Base-by-base conservation (phyloP, 2,797 vertebrate species). In the Hozukius guyotensis region DNA sequence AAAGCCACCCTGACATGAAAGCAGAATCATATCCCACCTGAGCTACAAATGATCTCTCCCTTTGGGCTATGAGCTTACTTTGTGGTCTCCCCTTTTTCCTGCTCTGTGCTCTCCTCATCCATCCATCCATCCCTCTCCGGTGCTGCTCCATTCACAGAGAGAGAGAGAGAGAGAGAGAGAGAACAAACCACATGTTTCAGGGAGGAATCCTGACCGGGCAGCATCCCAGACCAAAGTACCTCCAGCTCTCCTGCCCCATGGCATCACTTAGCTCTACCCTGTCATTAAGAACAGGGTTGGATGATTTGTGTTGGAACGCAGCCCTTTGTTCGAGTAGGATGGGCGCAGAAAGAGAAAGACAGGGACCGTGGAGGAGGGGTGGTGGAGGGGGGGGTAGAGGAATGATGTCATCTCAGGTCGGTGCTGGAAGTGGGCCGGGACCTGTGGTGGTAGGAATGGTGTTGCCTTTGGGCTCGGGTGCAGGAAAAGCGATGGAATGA, bases 321-420 rank as follows among this genome's bases (percentile, higher is more conserved):
- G 91, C 79, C 88, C 79, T 87, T 87, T 89, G 88, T 93, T 87
- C 62, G 60, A 83, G 70, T 60, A 46, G 81, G 79, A 85, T 76
- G 86, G 72, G 42, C 64, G 83, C 59, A 57, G 68, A 49, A 59
- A 76, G 75, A 64, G 75, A 46, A 56, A 22, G 72, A 60, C 16
- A 13, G 62, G 72, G 36, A 36, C 34, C 59, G 75, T 32, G n/a
- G n/a, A 32, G 59, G 38, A 59, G 59, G 68, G 65, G 81, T 32
- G 10, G 25, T 2, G 53, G 78, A 42, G 24, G 27, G 56, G 69
- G 72, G 8, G 63, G 2, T n/a, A 75, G 83, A 57, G 77, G 71
- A n/a, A 85, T 96, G 94, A 96, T 95, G 95, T 96, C 94, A 96
- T 92, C 86, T 86, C 87, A 91, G 94, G 93, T 95, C 87, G 84